Evolutionary conservation across 2,113 vertebrate species (phyloP), one percentile per base, ranked within the genome.

Genomic region (Solea senegalensis): DNA sequence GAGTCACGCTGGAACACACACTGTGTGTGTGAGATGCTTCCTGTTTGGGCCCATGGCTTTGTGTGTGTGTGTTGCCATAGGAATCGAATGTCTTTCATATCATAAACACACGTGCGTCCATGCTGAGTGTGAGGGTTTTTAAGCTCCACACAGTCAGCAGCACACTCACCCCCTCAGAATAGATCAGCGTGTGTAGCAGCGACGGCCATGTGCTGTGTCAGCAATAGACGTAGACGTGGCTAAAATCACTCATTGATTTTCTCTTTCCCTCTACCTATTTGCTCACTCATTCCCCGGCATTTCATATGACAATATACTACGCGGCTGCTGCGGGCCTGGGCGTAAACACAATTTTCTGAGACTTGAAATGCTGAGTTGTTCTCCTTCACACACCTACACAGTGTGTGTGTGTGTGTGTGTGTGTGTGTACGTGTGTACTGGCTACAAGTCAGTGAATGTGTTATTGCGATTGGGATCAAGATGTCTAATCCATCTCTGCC

Each of bases 181-280:
- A 59, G 56, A 12, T 59, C 40, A 9, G 6, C 13, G 28, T 56
- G 58, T 69, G 61, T 51, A 6, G 59, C 16, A 6, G 14, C 51
- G 14, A n/a, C 67, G 0, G 9, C 69, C 61, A 69, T 77, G 54
- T 80, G 70, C 78, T 78, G 60, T 65, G 66, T 65, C 83, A 90
- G 75, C 48, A 75, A 15, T 57, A 49, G 41, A 56, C 28, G 2
- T 72, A 50, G 21, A 74, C 43, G 48, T 82, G 86, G 74, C 76
- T 84, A 75, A 90, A 89, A 91, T 85, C 8, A 58, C 64, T 64
- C 76, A 76, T 89, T 82, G 83, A 75, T 86, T 90, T 91, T 87
- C 74, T 79, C 51, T 72, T 85, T 39, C 62, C 15, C 46, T 80
- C 64, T 74, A 59, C 83, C 76, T 71, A 59, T 76, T 64, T 64